These are phyloP conservation scores for Hyperopisus bebe DNA, from an alignment of 2,113 vertebrate genomes.

Conservation along the genomic window DNA sequence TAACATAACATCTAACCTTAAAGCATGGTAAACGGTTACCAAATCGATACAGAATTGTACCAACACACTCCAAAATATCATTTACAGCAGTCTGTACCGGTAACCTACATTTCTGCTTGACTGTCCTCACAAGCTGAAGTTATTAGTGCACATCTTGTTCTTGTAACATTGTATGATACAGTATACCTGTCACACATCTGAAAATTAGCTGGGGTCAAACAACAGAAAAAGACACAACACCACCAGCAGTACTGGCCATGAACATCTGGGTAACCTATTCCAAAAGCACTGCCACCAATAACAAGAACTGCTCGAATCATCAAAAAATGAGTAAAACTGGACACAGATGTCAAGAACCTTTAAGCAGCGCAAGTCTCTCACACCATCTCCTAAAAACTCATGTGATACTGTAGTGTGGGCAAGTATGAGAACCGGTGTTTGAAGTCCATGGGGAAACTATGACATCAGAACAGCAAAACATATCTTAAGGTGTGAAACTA, in stretches of 20 bases:
- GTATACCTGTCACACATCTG: background rate
- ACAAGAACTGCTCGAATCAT: background rate
- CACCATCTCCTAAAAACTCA: background rate
- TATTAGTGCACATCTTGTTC: background rate
- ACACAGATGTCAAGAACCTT: background rate
- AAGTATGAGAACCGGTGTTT: background rate
- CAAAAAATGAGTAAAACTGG: background rate
- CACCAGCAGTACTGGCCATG: background rate
- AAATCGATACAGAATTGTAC: background rate
- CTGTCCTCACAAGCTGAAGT: background rate
- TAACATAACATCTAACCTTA: background rate
- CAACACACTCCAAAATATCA: background rate
- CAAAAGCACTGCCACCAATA: background rate
- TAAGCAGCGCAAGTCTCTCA: background rate
- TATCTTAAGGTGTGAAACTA: background rate
- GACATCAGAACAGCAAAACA: background rate
- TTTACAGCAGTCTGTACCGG: background rate
- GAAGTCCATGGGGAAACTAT: background rate
- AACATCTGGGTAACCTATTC: background rate
- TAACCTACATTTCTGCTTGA: background rate
- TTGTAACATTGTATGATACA: background rate
- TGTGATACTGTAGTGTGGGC: background rate
- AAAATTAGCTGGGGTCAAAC: background rate
- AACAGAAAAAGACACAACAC: background rate
- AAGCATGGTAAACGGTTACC: background rate